phyloP scores from a whole-genome alignment of 2,888 invertebrate genomes.

The Volucella inanis region DNA sequence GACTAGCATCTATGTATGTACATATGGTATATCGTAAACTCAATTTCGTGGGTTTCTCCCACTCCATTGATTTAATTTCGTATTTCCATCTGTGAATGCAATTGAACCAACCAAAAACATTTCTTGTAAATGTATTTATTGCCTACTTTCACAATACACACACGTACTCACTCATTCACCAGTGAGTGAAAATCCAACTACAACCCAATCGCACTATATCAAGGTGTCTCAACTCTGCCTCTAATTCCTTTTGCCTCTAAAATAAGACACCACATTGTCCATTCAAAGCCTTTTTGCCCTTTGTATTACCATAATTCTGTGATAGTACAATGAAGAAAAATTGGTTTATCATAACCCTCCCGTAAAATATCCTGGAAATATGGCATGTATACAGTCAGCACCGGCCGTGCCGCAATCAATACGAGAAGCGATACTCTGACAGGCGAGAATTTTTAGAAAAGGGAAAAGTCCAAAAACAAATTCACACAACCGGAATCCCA shows the following conservation, averaged over 20 bases:
- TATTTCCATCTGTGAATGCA: too few species aligned
- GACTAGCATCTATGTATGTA: too few species aligned
- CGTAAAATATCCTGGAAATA: conserved; percentile 36
- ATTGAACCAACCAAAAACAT: too few species aligned
- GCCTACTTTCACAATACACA: conserved; percentile 19
- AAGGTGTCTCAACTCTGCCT: conserved; percentile 25
- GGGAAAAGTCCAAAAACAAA: conserved; percentile 2
- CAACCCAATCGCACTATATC: conserved; percentile 4
- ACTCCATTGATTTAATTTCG: too few species aligned
- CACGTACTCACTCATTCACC: conserved; percentile 41
- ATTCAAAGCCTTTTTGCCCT: conserved; percentile 32
- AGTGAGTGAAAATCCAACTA: background rate
- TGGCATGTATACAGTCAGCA: background rate
- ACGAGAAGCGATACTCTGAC: conserved; percentile 1
- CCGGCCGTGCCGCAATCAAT: background rate
- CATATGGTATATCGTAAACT: too few species aligned
- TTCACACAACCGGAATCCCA: conserved; percentile 16
- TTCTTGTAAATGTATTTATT: too few species aligned
- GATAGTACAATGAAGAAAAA: conserved; percentile 36
- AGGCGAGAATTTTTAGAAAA: conserved; percentile 37
- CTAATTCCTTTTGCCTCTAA: conserved; percentile 34
- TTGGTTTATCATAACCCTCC: conserved; percentile 52
- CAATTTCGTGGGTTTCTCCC: too few species aligned
- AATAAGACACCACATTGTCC: conserved; percentile 44
- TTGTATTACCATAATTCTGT: conserved; percentile 69